Evolutionary conservation across 2,797 vertebrate species (phyloP).

Genomic region (Chelon auratus): DNA sequence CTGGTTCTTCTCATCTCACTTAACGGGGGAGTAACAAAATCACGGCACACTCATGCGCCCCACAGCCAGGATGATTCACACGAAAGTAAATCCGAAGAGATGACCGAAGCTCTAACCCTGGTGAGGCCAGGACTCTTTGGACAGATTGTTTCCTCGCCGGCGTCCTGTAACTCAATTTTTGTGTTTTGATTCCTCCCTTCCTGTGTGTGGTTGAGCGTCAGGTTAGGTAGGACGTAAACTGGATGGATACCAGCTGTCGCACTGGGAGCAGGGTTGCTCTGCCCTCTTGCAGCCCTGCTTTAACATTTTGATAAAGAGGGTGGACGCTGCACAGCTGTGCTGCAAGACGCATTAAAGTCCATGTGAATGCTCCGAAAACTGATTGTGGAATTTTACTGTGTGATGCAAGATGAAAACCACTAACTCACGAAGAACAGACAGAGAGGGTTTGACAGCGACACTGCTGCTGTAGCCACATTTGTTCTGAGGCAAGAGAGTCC

Average conservation of each 20-base stretch:
- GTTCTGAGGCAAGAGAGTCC: slow-evolving; percentile 16
- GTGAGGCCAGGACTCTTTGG: too few relatives aligned
- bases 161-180: too few relatives aligned
- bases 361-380: slow-evolving; percentile 2
- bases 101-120: background rate
- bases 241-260: background rate
- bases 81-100: too few relatives aligned
- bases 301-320: background rate
- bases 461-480: slow-evolving; percentile 9
- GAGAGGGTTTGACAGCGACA: background rate
- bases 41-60: too few relatives aligned
- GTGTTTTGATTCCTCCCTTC: too few relatives aligned
- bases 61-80: too few relatives aligned
- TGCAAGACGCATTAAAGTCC: background rate
- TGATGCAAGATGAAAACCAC: background rate
- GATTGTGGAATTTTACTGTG: background rate
- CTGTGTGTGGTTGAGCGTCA: background rate
- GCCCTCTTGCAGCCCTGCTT: background rate
- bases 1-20: too few relatives aligned
- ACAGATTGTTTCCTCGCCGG: too few relatives aligned
- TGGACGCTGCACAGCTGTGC: background rate
- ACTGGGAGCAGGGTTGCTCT: background rate
- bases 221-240: background rate
- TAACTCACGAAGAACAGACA: background rate
- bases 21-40: too few relatives aligned